Percentiles rank a stretch among this genome's conserved stretches.
phyloP scores from a whole-genome alignment of 1,140 invertebrate species.

The Oncopodura yosiiana region DNA sequence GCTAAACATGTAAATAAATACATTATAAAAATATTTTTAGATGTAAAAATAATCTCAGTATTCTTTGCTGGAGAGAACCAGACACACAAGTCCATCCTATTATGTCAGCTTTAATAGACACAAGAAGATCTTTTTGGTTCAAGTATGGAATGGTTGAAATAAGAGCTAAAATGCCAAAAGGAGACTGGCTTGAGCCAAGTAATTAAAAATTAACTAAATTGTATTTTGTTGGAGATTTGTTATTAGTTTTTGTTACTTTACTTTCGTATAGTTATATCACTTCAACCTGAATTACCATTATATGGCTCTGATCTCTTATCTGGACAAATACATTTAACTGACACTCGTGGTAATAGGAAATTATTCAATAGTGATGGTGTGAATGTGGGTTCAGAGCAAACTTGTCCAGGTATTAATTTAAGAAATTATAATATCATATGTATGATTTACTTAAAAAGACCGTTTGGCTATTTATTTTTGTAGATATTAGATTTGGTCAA shows the following conservation, averaged over 20 bases:
- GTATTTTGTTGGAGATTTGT: slow-evolving; percentile 31
- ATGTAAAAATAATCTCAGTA: slow-evolving; percentile 1
- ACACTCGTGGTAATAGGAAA: slow-evolving; percentile 13
- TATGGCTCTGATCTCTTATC: slow-evolving; percentile 6
- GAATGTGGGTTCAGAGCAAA: slow-evolving; percentile 12
- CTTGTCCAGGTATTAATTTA: too few relatives aligned
- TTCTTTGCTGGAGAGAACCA: slow-evolving; percentile 7
- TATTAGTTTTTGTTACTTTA: too few relatives aligned
- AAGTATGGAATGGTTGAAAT: slow-evolving; percentile 42
- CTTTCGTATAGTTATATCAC: too few relatives aligned
- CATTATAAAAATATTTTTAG: not conserved
- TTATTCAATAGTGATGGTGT: not conserved
- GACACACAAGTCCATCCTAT: slow-evolving; percentile 34
- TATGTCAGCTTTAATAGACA: slow-evolving; percentile 40
- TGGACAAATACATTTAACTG: slow-evolving; percentile 17
- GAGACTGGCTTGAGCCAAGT: slow-evolving; percentile 46
- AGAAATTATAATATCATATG: too few relatives aligned
- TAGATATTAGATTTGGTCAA: slow-evolving; percentile 3
- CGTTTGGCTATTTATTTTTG: too few relatives aligned
- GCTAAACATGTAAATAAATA: not conserved
- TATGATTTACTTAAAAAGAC: too few relatives aligned
- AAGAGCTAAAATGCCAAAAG: slow-evolving; percentile 42
- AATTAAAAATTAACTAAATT: slow-evolving; percentile 3
- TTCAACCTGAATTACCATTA: too few relatives aligned
- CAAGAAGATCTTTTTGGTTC: slow-evolving; percentile 37